Percentiles rank a stretch among this genome's conserved stretches.
Evolutionary conservation across 2,113 vertebrate genomes (phyloP).

Genomic region (Onychorhynchus coronatus): DNA sequence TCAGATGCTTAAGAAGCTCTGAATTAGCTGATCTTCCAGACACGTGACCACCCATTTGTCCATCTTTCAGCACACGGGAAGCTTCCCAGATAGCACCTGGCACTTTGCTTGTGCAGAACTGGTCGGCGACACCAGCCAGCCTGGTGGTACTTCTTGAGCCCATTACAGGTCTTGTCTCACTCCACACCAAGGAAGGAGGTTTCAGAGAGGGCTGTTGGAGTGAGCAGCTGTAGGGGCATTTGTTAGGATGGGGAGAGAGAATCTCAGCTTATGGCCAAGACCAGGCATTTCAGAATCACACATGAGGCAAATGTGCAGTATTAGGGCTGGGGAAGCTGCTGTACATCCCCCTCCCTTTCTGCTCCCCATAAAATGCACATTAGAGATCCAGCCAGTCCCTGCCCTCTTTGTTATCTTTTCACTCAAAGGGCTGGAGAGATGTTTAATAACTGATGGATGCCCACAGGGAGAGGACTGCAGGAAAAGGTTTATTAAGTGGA

Average conservation of each 20-base stretch:
- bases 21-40: neutral
- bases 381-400: neutral
- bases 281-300: neutral
- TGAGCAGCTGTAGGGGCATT: neutral
- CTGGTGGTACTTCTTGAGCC: neutral
- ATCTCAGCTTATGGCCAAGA: neutral
- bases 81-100: neutral
- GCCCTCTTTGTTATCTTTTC: neutral
- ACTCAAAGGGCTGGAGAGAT: neutral
- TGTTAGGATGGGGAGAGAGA: neutral
- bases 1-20: neutral
- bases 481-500: neutral
- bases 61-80: neutral
- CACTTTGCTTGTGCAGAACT: neutral
- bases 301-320: neutral
- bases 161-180: neutral
- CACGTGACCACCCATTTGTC: neutral
- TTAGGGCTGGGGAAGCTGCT: neutral
- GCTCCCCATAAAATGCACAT: neutral
- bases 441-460: neutral
- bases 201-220: neutral
- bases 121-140: accelerated
- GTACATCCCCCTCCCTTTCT: neutral
- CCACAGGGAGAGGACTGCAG: neutral
- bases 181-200: neutral